Evolutionary conservation across 2,113 vertebrate species (phyloP).

Genomic region (Cyprinodon tularosa): DNA sequence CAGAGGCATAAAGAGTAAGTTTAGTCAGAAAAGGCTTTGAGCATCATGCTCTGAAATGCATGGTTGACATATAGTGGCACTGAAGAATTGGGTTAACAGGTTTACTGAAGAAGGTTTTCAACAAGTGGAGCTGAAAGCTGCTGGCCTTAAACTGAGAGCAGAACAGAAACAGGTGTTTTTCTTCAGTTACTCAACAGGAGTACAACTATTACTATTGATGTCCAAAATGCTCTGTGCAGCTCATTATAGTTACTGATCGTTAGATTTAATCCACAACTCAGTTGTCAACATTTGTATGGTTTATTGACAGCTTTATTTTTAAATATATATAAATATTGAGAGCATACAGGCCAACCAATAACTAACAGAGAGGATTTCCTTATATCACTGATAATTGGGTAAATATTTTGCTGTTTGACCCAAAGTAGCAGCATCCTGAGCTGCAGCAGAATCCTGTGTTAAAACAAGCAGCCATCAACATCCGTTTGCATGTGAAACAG

Average conservation of each 20-base stretch:
- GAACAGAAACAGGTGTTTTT: background rate
- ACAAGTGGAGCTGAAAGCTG: background rate
- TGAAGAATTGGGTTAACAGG: background rate
- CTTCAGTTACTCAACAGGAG: background rate
- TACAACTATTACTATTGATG: background rate
- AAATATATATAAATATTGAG: background rate
- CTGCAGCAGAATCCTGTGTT: background rate
- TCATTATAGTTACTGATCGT: background rate
- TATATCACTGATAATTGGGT: background rate
- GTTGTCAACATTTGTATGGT: background rate
- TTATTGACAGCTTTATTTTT: background rate
- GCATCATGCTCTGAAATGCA: background rate
- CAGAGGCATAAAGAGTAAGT: background rate
- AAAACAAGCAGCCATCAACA: constrained; percentile 15
- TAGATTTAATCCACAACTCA: background rate
- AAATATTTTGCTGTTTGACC: constrained; percentile 5
- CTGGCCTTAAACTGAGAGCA: background rate
- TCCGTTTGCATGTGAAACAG: constrained; percentile 26
- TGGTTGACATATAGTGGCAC: background rate
- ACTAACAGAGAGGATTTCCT: background rate
- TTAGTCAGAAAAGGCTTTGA: background rate
- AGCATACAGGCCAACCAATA: background rate
- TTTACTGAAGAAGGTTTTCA: background rate
- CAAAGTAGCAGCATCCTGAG: background rate
- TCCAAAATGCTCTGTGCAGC: background rate